Evolutionary conservation across 2,797 vertebrate genomes (phyloP), one percentile per base, ranked within the genome.

Genomic region (Ceyx erithaca): DNA sequence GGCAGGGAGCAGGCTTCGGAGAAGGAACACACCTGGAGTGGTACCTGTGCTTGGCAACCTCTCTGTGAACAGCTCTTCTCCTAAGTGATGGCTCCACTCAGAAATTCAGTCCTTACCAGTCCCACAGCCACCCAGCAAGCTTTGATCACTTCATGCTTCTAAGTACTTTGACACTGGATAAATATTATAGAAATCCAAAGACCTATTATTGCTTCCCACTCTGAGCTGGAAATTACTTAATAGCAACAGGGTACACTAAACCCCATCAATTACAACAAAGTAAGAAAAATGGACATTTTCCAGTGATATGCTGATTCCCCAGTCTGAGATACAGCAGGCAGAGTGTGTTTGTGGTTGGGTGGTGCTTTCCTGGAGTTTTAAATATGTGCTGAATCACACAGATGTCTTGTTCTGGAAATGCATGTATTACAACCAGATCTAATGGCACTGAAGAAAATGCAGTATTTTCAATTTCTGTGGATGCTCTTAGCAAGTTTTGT

Each of bases 21-120:
- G 77, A 93, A 85, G 31, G 55, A 93, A 86, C 55, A 89, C 73
- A 89, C 89, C 87, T 96, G 91, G 82, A 92, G 23, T 8, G 21
- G 1, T 92, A 95, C 55, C 80, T 84, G n/a, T 40, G 63, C 77
- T 82, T 88, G 46, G 46, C 55, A 85, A 78, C 26, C 35, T 58
- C 55, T 71, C 51, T 78, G n/a, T 91, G 92, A 87, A 91, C 79
- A 90, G 43, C 35, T 85, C 41, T 82, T 54, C 23, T 19, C 40
- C 20, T 76, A 84, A 75, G 35, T 18, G 46, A 68, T 14, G 19
- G 30, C 13, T 94, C 86, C 69, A 46, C 61, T 83, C 71, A 82
- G 55, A 68, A 93, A 81, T 14, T 0, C n/a, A 80, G 48, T 79
- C 25, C 12, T 61, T 67, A 88, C 70, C 77, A 87, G 66, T 33